Percentiles rank a stretch among this genome's conserved stretches.
These are phyloP conservation scores for Kuschelorhynchus macadamiae DNA, from an alignment of 2,888 invertebrate genomes.

Conservation along the genomic window DNA sequence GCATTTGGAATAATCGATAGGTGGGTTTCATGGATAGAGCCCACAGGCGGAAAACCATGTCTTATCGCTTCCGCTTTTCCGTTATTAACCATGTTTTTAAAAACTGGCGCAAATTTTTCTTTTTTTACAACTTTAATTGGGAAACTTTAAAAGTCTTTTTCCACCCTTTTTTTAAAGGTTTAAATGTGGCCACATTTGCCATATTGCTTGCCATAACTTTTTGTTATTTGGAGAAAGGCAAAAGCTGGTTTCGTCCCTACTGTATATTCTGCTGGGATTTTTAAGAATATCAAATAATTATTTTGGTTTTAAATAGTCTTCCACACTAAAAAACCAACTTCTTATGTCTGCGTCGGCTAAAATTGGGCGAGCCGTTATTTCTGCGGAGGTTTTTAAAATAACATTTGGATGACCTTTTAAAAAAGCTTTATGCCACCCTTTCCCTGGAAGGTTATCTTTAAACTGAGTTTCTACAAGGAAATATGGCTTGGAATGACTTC, in stretches of 20 bases:
- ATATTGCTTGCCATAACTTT: slow-evolving; percentile 14
- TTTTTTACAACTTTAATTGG: slow-evolving; percentile 18
- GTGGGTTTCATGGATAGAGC: slow-evolving; percentile 15
- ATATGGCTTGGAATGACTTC: slow-evolving; percentile 44
- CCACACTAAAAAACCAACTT: slow-evolving; percentile 55
- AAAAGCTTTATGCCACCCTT: slow-evolving; percentile 49
- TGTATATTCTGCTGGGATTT: slow-evolving; percentile 49
- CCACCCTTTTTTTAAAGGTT: slow-evolving; percentile 55
- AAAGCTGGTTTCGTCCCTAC: not conserved
- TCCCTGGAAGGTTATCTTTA: slow-evolving; percentile 33
- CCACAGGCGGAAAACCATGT: slow-evolving; percentile 20
- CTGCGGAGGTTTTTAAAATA: slow-evolving; percentile 41
- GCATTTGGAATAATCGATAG: slow-evolving; percentile 11
- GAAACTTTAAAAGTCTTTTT: slow-evolving; percentile 16
- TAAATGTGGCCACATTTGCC: slow-evolving; percentile 56
- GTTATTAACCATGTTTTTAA: slow-evolving; percentile 7
- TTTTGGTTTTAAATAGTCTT: slow-evolving; percentile 51
- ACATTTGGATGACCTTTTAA: slow-evolving; percentile 54
- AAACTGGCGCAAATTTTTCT: slow-evolving; percentile 18
- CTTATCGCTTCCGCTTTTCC: slow-evolving; percentile 6
- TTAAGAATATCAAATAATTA: slow-evolving; percentile 46
- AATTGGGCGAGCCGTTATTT: slow-evolving; percentile 56
- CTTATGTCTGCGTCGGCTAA: slow-evolving; percentile 56
- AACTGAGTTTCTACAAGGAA: slow-evolving; percentile 40
- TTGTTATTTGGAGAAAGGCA: slow-evolving; percentile 23